phyloP scores from a whole-genome alignment of 2,888 invertebrate genomes.

The Drosophila nigritarsus region DNA sequence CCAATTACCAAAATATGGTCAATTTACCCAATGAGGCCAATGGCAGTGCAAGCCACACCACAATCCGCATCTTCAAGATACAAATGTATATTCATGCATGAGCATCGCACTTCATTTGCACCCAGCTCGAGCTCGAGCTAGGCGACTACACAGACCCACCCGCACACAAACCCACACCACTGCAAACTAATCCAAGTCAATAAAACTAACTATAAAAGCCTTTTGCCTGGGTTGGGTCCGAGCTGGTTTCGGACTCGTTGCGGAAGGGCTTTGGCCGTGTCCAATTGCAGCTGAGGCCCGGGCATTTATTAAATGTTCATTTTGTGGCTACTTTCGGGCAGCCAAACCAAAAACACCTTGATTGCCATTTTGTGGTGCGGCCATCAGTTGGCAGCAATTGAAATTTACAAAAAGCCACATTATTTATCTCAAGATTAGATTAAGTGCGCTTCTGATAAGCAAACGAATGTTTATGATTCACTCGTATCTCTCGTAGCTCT shows the following conservation, averaged over 20 bases:
- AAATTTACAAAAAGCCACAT: slow-evolving; percentile 76
- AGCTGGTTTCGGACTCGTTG: slow-evolving; percentile 13
- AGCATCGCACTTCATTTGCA: slow-evolving; percentile 24
- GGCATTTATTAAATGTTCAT: slow-evolving; percentile 62
- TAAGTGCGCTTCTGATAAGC: slow-evolving; percentile 61
- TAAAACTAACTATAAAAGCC: slow-evolving; percentile 72
- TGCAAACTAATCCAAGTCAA: slow-evolving; percentile 72
- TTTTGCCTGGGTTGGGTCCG: slow-evolving; percentile 25
- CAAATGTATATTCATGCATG: slow-evolving; percentile 28
- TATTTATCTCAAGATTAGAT: slow-evolving; percentile 79
- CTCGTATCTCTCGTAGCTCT: slow-evolving; percentile 20
- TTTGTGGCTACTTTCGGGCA: slow-evolving; percentile 52
- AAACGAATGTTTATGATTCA: slow-evolving; percentile 42
- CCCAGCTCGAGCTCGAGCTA: not conserved
- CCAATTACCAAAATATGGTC: slow-evolving; percentile 68
- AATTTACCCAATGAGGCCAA: slow-evolving; percentile 36
- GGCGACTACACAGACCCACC: slow-evolving; percentile 1
- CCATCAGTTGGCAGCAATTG: slow-evolving; percentile 58
- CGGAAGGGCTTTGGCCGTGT: slow-evolving; percentile 49
- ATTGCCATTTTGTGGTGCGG: slow-evolving; percentile 41
- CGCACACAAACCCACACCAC: slow-evolving; percentile 11
- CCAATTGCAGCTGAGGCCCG: slow-evolving; percentile 68
- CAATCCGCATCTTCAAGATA: slow-evolving; percentile 45
- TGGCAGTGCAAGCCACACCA: slow-evolving; percentile 15
- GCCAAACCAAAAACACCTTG: slow-evolving; percentile 49